Evolutionary conservation across 1,140 invertebrate genomes (phyloP).

Genomic region (Magallana angulata): DNA sequence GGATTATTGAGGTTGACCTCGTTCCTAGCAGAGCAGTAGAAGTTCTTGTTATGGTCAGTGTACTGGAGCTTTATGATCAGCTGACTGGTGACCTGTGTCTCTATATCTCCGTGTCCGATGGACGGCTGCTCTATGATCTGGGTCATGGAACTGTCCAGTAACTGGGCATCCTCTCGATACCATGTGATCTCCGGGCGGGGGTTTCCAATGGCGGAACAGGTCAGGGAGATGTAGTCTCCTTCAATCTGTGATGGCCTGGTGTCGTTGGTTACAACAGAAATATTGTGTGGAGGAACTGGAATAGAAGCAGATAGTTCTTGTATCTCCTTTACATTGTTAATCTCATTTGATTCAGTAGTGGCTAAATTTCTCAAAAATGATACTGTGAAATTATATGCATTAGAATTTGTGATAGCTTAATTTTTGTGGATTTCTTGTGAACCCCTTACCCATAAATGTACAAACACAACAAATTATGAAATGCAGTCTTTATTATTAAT

Average conservation of each 20-base stretch:
- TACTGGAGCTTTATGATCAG: conserved; percentile 55
- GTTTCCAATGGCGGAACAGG: conserved; percentile 61
- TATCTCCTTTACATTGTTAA: too few relatives aligned
- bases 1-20: conserved; percentile 56
- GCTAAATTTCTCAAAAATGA: too few relatives aligned
- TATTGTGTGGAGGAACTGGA: conserved; percentile 42
- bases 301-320: neutral
- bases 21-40: conserved; percentile 63
- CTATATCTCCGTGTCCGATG: neutral
- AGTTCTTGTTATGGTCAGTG: conserved; percentile 62
- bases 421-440: too few relatives aligned
- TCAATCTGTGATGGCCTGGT: conserved; percentile 55
- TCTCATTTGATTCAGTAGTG: too few relatives aligned
- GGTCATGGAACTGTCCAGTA: conserved; percentile 33
- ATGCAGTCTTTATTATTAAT: too few relatives aligned
- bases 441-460: too few relatives aligned
- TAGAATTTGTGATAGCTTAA: too few relatives aligned
- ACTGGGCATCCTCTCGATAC: conserved; percentile 59
- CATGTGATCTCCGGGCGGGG: conserved; percentile 64
- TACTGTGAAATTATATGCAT: too few relatives aligned
- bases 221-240: conserved; percentile 55
- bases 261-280: conserved; percentile 43
- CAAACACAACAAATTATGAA: too few relatives aligned
- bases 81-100: conserved; percentile 47
- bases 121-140: conserved; percentile 44